phyloP scores from a whole-genome alignment of 2,797 vertebrate genomes.

The Alcedo quadribrachys region DNA sequence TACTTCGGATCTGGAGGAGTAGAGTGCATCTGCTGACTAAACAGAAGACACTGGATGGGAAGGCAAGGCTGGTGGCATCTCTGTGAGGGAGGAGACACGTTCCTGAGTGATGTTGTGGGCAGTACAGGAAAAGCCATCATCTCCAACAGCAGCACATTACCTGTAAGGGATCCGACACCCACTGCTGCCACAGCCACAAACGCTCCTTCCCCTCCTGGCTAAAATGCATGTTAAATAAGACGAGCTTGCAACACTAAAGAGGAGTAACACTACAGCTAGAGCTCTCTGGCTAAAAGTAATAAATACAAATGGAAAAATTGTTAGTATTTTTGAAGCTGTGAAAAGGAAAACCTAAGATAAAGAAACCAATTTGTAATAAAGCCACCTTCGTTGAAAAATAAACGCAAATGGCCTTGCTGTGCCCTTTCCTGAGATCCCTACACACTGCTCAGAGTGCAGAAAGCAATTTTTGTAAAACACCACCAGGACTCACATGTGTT shows the following conservation, averaged over 20 bases:
- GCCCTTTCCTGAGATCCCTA: fast-evolving
- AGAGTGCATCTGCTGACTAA: background rate
- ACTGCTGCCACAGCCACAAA: background rate
- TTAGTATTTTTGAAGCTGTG: background rate
- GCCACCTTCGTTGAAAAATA: background rate
- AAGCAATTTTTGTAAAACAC: background rate
- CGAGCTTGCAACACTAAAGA: background rate
- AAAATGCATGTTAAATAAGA: background rate
- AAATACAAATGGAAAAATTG: background rate
- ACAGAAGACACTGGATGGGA: background rate
- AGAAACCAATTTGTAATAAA: background rate
- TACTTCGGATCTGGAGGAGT: background rate
- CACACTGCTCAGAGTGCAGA: background rate
- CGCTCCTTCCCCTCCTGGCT: background rate
- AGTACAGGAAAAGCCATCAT: background rate
- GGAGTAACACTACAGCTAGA: background rate
- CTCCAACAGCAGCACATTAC: background rate
- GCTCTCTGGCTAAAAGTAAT: background rate
- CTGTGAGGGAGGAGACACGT: background rate
- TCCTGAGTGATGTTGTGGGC: background rate
- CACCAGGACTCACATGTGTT: fast-evolving
- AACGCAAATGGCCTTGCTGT: background rate
- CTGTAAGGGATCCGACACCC: background rate
- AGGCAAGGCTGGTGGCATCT: background rate
- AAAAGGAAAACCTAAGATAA: background rate